These are phyloP conservation scores for Epinephelus coioides DNA, from an alignment of 2,797 vertebrate genomes.

Conservation along the genomic window DNA sequence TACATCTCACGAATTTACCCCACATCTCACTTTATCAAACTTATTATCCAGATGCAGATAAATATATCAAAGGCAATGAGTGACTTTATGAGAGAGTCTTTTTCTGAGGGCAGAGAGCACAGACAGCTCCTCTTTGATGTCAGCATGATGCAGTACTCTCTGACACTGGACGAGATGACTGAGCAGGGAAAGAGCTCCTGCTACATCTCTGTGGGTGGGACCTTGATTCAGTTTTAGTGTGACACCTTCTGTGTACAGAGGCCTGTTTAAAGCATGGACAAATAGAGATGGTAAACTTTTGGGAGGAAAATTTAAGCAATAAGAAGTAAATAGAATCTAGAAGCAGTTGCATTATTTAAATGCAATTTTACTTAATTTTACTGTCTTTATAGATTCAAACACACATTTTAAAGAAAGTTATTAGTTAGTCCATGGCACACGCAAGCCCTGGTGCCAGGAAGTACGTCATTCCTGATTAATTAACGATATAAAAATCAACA, in stretches of 20 bases:
- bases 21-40: constrained; percentile 10
- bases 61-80: constrained; percentile 23
- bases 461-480: too few relatives aligned
- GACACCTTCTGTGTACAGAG: constrained; percentile 6
- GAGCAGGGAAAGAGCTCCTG: background rate
- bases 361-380: too few relatives aligned
- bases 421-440: too few relatives aligned
- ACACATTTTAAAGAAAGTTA: too few relatives aligned
- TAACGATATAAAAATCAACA: too few relatives aligned
- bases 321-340: background rate
- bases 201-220: background rate
- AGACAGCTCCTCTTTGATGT: background rate
- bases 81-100: constrained; percentile 10
- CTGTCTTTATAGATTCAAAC: too few relatives aligned
- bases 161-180: background rate
- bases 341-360: too few relatives aligned
- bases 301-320: background rate
- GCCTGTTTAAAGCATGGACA: background rate
- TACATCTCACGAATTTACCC: background rate
- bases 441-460: too few relatives aligned
- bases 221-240: background rate
- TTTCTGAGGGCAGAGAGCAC: background rate
- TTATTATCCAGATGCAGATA: constrained; percentile 20
- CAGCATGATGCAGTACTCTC: background rate
- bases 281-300: background rate